Conservation (phyloP, 1,140 invertebrate species). For the Euura lappo region DNA sequence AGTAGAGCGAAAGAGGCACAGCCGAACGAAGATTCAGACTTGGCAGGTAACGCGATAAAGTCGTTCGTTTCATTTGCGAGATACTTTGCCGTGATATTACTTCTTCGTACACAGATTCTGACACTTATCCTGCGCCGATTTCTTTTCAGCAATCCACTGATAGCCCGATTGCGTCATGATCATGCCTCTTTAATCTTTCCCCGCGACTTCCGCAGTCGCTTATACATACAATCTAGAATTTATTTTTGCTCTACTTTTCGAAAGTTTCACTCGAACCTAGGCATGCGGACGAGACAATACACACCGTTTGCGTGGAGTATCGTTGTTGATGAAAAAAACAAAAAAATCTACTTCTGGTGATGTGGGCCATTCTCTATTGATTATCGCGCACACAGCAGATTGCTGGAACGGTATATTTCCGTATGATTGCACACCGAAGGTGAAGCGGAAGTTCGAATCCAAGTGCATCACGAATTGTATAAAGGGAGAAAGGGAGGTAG, state of each 20-base stretch:
- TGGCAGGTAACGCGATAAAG: background rate
- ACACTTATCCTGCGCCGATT: too few species aligned
- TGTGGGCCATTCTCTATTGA: background rate
- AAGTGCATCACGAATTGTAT: background rate
- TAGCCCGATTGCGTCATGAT: too few species aligned
- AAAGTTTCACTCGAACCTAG: background rate
- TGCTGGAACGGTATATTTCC: background rate
- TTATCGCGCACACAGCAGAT: background rate
- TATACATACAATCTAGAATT: background rate
- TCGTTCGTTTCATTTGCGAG: too few species aligned
- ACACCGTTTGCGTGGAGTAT: background rate
- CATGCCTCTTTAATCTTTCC: too few species aligned
- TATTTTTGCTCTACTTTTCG: background rate
- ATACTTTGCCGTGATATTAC: background rate
- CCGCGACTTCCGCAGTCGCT: too few species aligned
- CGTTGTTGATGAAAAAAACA: background rate
- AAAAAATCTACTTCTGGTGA: background rate
- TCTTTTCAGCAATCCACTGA: too few species aligned
- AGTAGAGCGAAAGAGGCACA: constrained; percentile 1
- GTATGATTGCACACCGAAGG: background rate
- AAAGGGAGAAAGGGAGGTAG: background rate
- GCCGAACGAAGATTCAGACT: constrained; percentile 2
- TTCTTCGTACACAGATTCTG: too few species aligned
- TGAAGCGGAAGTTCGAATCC: background rate
- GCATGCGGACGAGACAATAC: too few species aligned